These are phyloP conservation scores for Polydrusus pterygomalis DNA, from an alignment of 2,888 invertebrate genomes.

Conservation along the genomic window DNA sequence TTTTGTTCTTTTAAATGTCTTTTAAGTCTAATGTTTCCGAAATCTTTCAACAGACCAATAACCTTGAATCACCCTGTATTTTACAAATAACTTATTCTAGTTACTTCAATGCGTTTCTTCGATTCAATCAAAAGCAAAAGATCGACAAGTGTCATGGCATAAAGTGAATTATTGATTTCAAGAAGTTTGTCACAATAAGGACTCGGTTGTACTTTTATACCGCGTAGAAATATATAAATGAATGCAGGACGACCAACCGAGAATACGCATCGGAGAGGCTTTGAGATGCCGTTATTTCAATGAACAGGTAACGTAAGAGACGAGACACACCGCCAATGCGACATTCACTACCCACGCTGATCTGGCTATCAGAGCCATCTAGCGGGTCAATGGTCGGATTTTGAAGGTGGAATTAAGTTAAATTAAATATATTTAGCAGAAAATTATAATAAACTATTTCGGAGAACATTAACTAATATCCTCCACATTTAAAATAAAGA, in stretches of 20 bases:
- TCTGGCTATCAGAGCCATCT: slow-evolving; percentile 67
- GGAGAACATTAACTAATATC: too few relatives aligned
- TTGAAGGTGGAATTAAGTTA: too few relatives aligned
- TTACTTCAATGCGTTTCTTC: too few relatives aligned
- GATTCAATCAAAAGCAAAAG: too few relatives aligned
- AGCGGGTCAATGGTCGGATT: slow-evolving; percentile 63
- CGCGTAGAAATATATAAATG: slow-evolving; percentile 50
- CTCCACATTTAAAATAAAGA: too few relatives aligned
- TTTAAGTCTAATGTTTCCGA: too few relatives aligned
- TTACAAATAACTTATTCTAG: too few relatives aligned
- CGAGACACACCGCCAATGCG: slow-evolving; percentile 64
- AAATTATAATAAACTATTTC: too few relatives aligned
- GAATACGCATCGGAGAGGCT: slow-evolving; percentile 44
- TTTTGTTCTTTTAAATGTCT: too few relatives aligned
- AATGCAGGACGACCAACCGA: slow-evolving; percentile 55
- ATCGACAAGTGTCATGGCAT: background rate
- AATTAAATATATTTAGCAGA: too few relatives aligned
- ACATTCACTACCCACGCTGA: slow-evolving; percentile 63
- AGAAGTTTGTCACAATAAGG: background rate
- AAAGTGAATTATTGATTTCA: background rate
- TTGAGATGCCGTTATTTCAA: slow-evolving; percentile 63
- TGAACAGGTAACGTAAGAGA: slow-evolving; percentile 65
- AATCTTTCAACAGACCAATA: too few relatives aligned
- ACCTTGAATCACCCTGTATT: too few relatives aligned
- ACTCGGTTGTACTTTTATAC: slow-evolving; percentile 33